Base-by-base conservation (phyloP, 2,888 invertebrate genomes). In the Volucella inanis region DNA sequence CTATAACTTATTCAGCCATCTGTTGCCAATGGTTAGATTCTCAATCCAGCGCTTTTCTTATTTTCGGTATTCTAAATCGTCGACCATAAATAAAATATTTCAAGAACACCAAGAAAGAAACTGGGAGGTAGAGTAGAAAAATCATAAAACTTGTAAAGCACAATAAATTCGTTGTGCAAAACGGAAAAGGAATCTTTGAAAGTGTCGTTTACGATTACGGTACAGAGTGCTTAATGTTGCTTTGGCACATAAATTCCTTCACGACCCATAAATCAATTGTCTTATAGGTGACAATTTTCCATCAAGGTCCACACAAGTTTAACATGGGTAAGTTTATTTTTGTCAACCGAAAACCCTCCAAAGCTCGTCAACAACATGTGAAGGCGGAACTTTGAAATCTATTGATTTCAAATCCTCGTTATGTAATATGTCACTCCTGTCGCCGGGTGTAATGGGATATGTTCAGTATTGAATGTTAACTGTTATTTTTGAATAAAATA, bases 231-330 rank as follows among this genome's bases (percentile, higher is more conserved):
- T 43, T 15, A 45, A 43, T 50, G n/a, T 31, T 65, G 18, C 65
- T 65, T 54, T 12, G 43, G 43, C 45, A 72, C 39, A 61, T 64
- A 54, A 52, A 79, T 72, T 59, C 49, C 54, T 49, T 72, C 59
- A 45, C 43, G 39, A 52, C 43, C 38, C 78, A 67, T 79, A 79
- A 65, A 72, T 79, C 78, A 78, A 65, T 64, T 70, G 70, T 47
- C 70, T 47, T 54, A 62, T 43, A 41, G 39, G 71, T 59, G 49
- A 38, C 38, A 41, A 47, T 57, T 65, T 50, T 59, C 62, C 47
- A 31, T 31, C 49, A 43, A 68, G 50, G 50, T 57, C 39, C 45
- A 72, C 59, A 65, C 47, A 52, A 61, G 72, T 49, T 41, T 54
- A 47, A 79, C 72, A 71, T 65, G 71, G 72, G 78, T 67, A 52